A percentile compares a stretch with the other conserved stretches of the same genome.
Conservation (phyloP, 1,140 invertebrate species). For the Macrostomum lignano region DNA sequence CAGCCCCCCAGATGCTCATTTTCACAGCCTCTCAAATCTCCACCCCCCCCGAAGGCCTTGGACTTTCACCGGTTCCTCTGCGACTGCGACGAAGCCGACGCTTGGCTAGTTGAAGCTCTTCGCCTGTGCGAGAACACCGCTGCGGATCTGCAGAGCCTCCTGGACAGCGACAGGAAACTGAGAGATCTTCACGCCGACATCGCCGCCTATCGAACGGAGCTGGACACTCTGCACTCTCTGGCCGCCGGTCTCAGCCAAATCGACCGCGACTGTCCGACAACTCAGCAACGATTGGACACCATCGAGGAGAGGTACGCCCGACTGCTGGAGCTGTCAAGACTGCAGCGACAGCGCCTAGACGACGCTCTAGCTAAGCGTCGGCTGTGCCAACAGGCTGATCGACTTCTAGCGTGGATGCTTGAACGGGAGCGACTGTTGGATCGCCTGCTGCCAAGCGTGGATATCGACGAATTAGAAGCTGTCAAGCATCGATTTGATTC, state of each 20-base stretch:
- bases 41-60: too few species aligned
- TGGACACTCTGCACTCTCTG: too few species aligned
- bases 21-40: too few species aligned
- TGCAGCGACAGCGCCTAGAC: conserved; percentile 64
- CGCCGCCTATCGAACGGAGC: too few species aligned
- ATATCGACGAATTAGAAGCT: conserved; percentile 89
- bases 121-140: conserved; percentile 70
- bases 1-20: too few species aligned
- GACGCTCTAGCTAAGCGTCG: conserved; percentile 77
- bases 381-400: conserved; percentile 65
- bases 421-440: conserved; percentile 37
- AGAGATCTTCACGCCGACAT: too few species aligned
- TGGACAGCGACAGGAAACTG: too few species aligned
- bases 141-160: too few species aligned
- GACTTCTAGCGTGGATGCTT: conserved; percentile 79
- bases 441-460: conserved; percentile 59
- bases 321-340: conserved; percentile 55
- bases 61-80: too few species aligned
- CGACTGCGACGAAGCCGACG: too few species aligned
- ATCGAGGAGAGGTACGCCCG: conserved; percentile 70
- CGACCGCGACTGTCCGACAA: conserved; percentile 47
- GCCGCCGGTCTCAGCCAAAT: conserved; percentile 20
- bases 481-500: conserved; percentile 91
- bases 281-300: conserved; percentile 45
- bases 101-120: conserved; percentile 72